Evolutionary conservation across 53 echinoderm and acorn worm genomes (phyloP).

Genomic region (Astropecten irregularis): DNA sequence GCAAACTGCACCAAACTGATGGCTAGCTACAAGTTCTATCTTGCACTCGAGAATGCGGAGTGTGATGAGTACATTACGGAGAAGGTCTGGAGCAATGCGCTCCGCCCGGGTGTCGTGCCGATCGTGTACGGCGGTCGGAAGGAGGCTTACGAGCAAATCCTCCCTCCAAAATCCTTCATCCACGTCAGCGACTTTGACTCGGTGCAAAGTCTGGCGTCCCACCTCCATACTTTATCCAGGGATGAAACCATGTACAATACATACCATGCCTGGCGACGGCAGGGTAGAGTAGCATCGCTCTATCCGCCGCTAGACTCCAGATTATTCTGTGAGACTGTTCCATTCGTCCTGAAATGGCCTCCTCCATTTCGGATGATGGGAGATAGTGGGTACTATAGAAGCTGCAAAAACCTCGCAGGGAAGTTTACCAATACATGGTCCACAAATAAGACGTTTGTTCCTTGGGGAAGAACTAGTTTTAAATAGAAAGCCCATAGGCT

Average conservation of each 20-base stretch:
- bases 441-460: not conserved
- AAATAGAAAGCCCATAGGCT: not conserved
- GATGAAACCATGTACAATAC: constrained; percentile 76
- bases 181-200: constrained; percentile 76
- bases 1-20: constrained; percentile 68
- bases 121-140: constrained; percentile 80
- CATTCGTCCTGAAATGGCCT: constrained; percentile 28
- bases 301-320: constrained; percentile 68
- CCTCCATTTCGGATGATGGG: not conserved
- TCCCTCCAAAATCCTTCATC: constrained; percentile 80
- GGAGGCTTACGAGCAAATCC: constrained; percentile 72
- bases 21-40: constrained; percentile 78
- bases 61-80: constrained; percentile 85
- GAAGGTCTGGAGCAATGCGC: constrained; percentile 82
- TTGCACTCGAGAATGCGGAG: constrained; percentile 83
- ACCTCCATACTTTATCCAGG: not conserved
- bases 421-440: not conserved
- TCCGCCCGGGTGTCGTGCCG: constrained; percentile 71
- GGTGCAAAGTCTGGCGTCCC: constrained; percentile 55
- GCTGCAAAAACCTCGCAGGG: constrained; percentile 8
- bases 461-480: not conserved
- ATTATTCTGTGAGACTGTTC: constrained; percentile 66
- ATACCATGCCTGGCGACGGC: constrained; percentile 73
- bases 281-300: constrained; percentile 54
- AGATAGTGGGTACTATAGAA: constrained; percentile 17